Evolutionary conservation across 2,797 vertebrate species (phyloP), one percentile per base, ranked within the genome.

Genomic region (Vespertilio murinus): DNA sequence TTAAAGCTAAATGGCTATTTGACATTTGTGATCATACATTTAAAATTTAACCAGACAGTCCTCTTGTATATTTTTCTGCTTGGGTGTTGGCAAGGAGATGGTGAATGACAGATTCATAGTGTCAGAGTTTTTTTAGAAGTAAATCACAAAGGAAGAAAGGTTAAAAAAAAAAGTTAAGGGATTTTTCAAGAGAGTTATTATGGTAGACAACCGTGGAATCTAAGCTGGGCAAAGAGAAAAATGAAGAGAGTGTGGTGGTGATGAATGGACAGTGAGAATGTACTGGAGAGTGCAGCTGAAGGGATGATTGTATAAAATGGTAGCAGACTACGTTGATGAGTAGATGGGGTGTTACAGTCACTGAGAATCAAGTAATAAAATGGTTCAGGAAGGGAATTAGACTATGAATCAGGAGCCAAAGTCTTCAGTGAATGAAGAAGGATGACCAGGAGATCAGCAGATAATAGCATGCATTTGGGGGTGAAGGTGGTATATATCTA

Each of bases 121-220:
- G 8, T 65, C 33, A 88, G 90, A 82, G 35, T 69, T 95, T 77
- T 80, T 87, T 80, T 79, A 70, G 33, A 93, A 80, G 86, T 54
- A 83, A 85, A 88, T 84, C 75, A 73, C 30, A 84, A 35, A 83
- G 59, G 25, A 70, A 92, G 17, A 80, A 83, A 61, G 30, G 28
- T 84, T 30, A 61, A 47, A 85, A 75, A 85, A 75, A 67, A 28
- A 82, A 12, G n/a, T 42, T 54, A 35, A 67, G 22, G 25, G 22
- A 33, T 45, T 86, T 78, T 93, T n/a, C 70, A 78, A 88, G 64
- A 33, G 30, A 23, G 28, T 35, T 84, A 40, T 49, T 52, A 35
- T 2, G 9, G 23, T 40, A 40, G 56, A 42, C 47, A 86, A 84
- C 22, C 11, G 12, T 1, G 3, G 52, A 38, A 12, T 80, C 67